These are phyloP conservation scores for Gadopsis marmoratus DNA, from an alignment of 2,797 vertebrate species.

Conservation along the genomic window DNA sequence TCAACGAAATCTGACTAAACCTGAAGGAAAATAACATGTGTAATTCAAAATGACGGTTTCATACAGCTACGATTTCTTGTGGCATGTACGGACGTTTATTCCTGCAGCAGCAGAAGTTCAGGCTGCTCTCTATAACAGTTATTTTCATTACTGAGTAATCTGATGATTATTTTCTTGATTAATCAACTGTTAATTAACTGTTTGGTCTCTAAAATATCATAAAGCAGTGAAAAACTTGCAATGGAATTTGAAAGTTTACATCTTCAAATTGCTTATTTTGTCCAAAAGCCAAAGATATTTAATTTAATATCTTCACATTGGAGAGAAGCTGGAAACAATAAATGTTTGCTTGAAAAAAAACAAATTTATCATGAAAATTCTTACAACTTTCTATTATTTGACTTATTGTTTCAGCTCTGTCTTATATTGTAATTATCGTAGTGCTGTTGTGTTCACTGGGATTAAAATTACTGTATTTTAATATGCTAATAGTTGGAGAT, in stretches of 20 bases:
- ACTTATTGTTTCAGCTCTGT: neutral
- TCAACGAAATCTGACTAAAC: neutral
- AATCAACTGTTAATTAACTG: neutral
- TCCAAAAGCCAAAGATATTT: neutral
- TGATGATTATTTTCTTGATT: neutral
- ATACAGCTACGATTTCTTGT: neutral
- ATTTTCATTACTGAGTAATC: neutral
- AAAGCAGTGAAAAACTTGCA: neutral
- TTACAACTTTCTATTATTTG: neutral
- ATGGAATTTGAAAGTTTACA: neutral
- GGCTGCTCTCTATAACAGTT: neutral
- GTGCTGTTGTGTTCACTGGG: neutral
- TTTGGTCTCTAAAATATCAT: constrained; percentile 4
- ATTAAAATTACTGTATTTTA: neutral
- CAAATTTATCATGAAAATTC: too few relatives aligned
- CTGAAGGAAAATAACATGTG: neutral
- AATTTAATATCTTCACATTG: neutral
- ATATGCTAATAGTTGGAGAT: neutral
- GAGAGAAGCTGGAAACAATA: neutral
- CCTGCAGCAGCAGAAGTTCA: neutral
- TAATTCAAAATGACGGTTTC: neutral
- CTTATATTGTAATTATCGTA: neutral
- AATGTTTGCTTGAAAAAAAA: neutral
- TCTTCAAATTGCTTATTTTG: neutral
- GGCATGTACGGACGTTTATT: neutral